A percentile compares a stretch with the other conserved stretches of the same genome.
phyloP scores from a whole-genome alignment of 2,888 invertebrate species.

The Lepidochitona cinerea region DNA sequence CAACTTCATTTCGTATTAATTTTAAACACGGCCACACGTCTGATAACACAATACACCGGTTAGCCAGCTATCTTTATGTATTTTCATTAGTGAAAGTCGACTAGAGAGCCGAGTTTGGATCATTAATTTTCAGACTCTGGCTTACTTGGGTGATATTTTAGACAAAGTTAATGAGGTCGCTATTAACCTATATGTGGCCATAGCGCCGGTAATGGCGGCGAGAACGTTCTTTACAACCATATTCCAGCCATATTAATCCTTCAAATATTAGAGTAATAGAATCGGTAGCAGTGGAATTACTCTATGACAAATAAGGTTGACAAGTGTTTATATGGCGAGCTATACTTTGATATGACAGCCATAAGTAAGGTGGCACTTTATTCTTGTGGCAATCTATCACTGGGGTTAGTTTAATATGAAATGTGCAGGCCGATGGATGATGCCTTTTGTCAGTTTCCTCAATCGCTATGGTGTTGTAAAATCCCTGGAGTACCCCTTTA shows the following conservation, averaged over 20 bases:
- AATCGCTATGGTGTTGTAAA: neutral
- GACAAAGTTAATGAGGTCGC: neutral
- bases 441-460: too few species aligned
- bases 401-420: neutral
- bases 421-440: neutral
- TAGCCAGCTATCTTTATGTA: slow-evolving; percentile 6
- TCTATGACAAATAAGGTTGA: too few species aligned
- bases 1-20: too few species aligned
- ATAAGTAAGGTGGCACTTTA: neutral
- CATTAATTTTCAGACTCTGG: neutral
- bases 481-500: neutral
- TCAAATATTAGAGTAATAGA: too few species aligned
- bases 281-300: too few species aligned
- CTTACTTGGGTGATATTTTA: neutral
- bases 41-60: neutral
- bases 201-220: too few species aligned
- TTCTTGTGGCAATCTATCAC: neutral
- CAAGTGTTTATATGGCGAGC: too few species aligned
- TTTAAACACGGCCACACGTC: neutral
- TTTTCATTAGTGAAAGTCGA: slow-evolving; percentile 1
- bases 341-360: slow-evolving; percentile 7
- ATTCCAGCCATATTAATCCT: too few species aligned
- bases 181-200: too few species aligned
- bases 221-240: too few species aligned
- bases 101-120: neutral